Evolutionary conservation across 2,888 invertebrate genomes (phyloP).

Genomic region (Cenopis cana): DNA sequence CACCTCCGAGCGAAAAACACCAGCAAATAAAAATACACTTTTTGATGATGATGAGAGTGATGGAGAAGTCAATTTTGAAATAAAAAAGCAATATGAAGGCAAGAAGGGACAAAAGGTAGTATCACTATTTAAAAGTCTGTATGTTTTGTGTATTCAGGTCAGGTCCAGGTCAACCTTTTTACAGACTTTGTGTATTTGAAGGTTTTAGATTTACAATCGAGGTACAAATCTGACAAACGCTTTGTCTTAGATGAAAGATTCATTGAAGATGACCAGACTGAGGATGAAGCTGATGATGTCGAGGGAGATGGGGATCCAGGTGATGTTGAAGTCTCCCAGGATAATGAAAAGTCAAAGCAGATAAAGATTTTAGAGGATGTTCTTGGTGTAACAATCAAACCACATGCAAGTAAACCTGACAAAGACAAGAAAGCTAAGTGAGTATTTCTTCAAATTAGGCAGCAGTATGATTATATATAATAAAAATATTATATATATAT

Average conservation of each 20-base stretch:
- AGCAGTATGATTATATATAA: background rate
- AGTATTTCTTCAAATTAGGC: slow-evolving; percentile 46
- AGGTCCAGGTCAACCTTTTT: background rate
- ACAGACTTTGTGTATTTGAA: slow-evolving; percentile 54
- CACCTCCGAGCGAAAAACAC: slow-evolving; percentile 37
- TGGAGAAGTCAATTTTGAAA: slow-evolving; percentile 84
- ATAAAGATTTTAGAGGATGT: slow-evolving; percentile 84
- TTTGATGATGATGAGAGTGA: slow-evolving; percentile 84
- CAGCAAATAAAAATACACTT: slow-evolving; percentile 61
- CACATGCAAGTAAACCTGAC: slow-evolving; percentile 52
- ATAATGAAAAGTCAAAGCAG: slow-evolving; percentile 82
- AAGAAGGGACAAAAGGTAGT: slow-evolving; percentile 86
- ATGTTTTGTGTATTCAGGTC: background rate
- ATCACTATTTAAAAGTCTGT: slow-evolving; percentile 20
- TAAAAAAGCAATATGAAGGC: slow-evolving; percentile 88
- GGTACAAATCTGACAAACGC: slow-evolving; percentile 90
- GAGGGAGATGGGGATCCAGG: slow-evolving; percentile 60
- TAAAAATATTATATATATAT: too few species aligned
- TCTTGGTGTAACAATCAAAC: slow-evolving; percentile 77
- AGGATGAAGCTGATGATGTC: slow-evolving; percentile 59
- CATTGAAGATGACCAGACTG: slow-evolving; percentile 82
- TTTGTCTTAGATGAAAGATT: slow-evolving; percentile 91
- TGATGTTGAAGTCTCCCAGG: slow-evolving; percentile 71
- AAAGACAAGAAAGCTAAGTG: slow-evolving; percentile 60
- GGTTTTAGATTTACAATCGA: slow-evolving; percentile 89